Conservation (phyloP, 2,113 vertebrate genomes). For the Psilopogon haemacephalus region DNA sequence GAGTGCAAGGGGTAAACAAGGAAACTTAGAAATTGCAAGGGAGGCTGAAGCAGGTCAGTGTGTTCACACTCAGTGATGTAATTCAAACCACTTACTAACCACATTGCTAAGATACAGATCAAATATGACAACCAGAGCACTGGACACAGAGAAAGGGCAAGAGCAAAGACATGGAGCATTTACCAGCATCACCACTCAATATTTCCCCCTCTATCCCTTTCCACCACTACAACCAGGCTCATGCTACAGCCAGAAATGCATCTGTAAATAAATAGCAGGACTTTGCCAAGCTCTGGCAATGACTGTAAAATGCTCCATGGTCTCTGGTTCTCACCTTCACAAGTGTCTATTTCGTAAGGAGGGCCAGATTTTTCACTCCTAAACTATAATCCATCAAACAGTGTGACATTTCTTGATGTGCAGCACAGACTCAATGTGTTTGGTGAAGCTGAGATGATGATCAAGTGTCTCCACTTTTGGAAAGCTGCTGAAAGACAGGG, state of each 20-base stretch:
- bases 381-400: slow-evolving; percentile 16
- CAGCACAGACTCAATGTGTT: not conserved
- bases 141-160: not conserved
- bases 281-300: not conserved
- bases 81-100: not conserved
- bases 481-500: no score
- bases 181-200: not conserved
- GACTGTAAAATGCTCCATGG: not conserved
- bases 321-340: slow-evolving; percentile 6
- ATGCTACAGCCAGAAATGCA: not conserved
- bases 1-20: slow-evolving; percentile 12
- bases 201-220: not conserved
- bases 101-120: not conserved
- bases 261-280: slow-evolving; percentile 16
- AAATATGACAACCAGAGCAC: not conserved
- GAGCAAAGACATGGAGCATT: not conserved
- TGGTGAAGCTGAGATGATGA: not conserved
- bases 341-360: slow-evolving; percentile 12
- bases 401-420: not conserved
- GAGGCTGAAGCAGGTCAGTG: slow-evolving; percentile 19
- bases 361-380: slow-evolving; percentile 1
- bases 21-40: slow-evolving; percentile 20
- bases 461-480: slow-evolving; percentile 2
- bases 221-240: not conserved
- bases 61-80: not conserved